These are phyloP conservation scores for Pollicipes pollicipes DNA, from an alignment of 1,140 invertebrate genomes.

Conservation along the genomic window DNA sequence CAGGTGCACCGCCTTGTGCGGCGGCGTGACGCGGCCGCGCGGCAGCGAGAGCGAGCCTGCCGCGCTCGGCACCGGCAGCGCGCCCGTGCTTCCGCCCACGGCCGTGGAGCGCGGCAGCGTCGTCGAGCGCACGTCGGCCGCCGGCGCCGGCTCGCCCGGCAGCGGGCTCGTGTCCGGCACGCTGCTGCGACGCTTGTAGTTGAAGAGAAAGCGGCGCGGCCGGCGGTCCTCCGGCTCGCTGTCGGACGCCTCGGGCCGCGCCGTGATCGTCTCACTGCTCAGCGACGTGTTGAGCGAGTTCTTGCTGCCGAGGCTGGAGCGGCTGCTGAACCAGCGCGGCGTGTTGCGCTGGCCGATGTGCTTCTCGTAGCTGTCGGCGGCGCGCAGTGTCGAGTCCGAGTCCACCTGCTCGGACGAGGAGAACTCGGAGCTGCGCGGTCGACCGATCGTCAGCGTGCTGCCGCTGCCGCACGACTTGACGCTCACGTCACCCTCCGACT, in stretches of 20 bases:
- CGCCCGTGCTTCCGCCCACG: background rate
- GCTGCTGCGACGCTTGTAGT: background rate
- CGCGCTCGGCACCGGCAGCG: background rate
- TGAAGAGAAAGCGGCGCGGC: background rate
- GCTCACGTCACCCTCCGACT: constrained; percentile 1
- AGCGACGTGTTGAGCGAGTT: background rate
- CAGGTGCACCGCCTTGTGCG: background rate
- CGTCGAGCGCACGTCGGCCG: background rate
- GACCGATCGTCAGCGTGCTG: background rate
- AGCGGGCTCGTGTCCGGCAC: background rate
- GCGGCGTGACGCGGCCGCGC: background rate
- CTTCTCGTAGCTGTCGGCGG: background rate
- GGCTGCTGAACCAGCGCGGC: background rate
- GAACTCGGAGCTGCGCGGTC: background rate
- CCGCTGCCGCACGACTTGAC: background rate
- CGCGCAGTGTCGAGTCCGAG: too few species aligned
- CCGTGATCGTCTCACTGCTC: background rate
- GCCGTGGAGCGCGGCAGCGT: background rate
- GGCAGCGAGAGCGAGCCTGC: background rate
- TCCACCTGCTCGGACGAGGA: background rate
- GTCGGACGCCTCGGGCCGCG: background rate
- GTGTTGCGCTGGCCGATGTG: background rate
- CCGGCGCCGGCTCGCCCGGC: background rate
- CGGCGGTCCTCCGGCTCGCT: background rate
- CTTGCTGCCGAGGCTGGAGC: background rate